phyloP scores from a whole-genome alignment of 2,113 vertebrate species.

The Ceyx margarethae region DNA sequence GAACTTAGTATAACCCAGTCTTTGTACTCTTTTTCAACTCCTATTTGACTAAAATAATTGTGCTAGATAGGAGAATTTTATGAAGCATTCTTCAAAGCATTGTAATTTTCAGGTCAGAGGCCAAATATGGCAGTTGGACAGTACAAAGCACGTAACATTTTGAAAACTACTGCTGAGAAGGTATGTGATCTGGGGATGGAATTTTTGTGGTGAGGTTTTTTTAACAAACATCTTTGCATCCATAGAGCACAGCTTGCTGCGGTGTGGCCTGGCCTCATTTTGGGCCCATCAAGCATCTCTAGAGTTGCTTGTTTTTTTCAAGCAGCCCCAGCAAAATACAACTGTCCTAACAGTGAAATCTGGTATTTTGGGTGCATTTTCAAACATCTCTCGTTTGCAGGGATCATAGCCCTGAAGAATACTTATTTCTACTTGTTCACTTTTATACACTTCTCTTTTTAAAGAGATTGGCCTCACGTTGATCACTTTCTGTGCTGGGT shows the following conservation, averaged over 20 bases:
- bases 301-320: neutral
- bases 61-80: neutral
- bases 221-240: neutral
- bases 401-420: neutral
- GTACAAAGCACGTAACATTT: slow-evolving; percentile 49
- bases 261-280: neutral
- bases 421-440: neutral
- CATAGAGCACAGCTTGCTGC: neutral
- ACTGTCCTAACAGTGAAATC: neutral
- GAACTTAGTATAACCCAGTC: neutral
- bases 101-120: slow-evolving; percentile 67
- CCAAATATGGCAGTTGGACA: slow-evolving; percentile 61
- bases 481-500: neutral
- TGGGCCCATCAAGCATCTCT: neutral
- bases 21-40: neutral
- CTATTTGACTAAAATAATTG: neutral
- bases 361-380: neutral
- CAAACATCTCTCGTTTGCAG: neutral
- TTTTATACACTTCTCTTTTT: neutral
- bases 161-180: slow-evolving; percentile 57
- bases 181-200: slow-evolving; percentile 62
- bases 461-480: neutral
- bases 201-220: neutral
- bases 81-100: neutral
- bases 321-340: neutral